These are phyloP conservation scores for Mechanitis mazaeus DNA, from an alignment of 2,888 invertebrate species.

Conservation along the genomic window DNA sequence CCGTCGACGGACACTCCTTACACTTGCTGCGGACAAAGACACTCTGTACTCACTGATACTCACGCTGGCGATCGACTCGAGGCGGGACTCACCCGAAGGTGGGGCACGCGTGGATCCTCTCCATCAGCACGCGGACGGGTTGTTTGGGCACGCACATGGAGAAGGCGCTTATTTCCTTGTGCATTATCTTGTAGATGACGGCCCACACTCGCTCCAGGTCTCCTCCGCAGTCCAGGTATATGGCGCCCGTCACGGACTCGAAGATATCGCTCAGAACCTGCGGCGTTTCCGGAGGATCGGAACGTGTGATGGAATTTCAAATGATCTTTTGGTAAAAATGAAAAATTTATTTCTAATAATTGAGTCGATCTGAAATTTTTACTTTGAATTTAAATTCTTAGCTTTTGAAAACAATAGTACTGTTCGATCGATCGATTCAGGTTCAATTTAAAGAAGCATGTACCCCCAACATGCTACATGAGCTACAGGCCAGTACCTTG, in stretches of 20 bases:
- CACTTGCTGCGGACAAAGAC: too few species aligned
- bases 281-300: not conserved
- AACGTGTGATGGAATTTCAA: not conserved
- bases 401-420: too few species aligned
- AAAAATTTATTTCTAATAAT: too few species aligned
- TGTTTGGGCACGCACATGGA: constrained; percentile 90
- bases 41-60: too few species aligned
- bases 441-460: too few species aligned
- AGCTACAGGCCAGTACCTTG: constrained; percentile 73
- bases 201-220: constrained; percentile 85
- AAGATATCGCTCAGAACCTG: constrained; percentile 95
- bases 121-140: constrained; percentile 90
- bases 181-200: constrained; percentile 89
- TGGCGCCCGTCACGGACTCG: constrained; percentile 93
- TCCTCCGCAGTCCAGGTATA: constrained; percentile 90
- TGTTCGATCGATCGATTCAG: too few species aligned
- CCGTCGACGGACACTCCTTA: too few species aligned
- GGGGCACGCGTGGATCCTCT: constrained; percentile 86
- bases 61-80: too few species aligned
- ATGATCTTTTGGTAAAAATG: not conserved
- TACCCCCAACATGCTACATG: too few species aligned
- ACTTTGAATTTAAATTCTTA: too few species aligned
- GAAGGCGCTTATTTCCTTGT: constrained; percentile 89
- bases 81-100: constrained; percentile 79
- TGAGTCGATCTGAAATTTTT: too few species aligned